Evolutionary conservation across 2,888 invertebrate genomes (phyloP).

Genomic region (Nomada goodeniana): DNA sequence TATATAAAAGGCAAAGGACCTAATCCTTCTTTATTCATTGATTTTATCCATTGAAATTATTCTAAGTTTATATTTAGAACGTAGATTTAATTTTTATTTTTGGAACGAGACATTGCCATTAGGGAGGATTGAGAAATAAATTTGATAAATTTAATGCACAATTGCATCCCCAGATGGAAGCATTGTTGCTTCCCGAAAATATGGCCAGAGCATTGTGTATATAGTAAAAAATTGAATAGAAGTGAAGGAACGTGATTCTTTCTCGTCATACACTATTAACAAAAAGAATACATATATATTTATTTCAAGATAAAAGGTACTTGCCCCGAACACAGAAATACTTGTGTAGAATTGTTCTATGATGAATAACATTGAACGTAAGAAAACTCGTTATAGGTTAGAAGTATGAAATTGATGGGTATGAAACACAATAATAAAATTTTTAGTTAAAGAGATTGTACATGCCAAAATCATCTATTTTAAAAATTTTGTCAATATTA

Average conservation of each 20-base stretch:
- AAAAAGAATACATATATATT: not conserved
- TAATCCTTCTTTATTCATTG: too few relatives aligned
- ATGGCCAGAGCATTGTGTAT: slow-evolving; percentile 6
- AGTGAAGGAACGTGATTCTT: slow-evolving; percentile 23
- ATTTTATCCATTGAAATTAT: too few relatives aligned
- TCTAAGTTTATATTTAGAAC: too few relatives aligned
- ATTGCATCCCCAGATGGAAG: slow-evolving; percentile 21
- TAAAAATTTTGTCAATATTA: not conserved
- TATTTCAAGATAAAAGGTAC: slow-evolving; percentile 35
- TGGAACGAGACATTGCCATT: too few relatives aligned
- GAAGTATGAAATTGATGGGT: not conserved
- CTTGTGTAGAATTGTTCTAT: not conserved
- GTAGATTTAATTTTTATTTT: too few relatives aligned
- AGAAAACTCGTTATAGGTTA: slow-evolving; percentile 40
- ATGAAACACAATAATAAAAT: not conserved
- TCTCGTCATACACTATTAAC: not conserved
- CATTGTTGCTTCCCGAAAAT: slow-evolving; percentile 6
- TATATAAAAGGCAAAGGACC: too few relatives aligned
- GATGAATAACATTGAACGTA: not conserved
- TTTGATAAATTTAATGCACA: not conserved
- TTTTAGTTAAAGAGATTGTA: not conserved
- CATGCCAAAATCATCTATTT: not conserved
- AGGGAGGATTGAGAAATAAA: too few relatives aligned
- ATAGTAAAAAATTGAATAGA: slow-evolving; percentile 27
- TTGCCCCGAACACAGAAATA: not conserved